Base-by-base conservation (phyloP, 2,797 vertebrate genomes). In the Dendrocincla fuliginosa region DNA sequence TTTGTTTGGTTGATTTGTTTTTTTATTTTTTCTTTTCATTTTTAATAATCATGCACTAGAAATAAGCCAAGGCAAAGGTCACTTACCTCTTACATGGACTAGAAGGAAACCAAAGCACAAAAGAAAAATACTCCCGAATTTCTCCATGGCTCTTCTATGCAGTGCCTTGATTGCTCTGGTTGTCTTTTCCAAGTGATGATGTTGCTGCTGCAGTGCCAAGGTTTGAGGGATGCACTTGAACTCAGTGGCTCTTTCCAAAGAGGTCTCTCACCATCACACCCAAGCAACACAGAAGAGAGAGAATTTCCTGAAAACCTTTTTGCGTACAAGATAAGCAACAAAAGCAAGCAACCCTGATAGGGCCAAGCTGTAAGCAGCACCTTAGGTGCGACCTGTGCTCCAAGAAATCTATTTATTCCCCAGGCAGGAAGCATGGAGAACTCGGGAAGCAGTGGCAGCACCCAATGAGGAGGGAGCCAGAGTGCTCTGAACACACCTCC, bases 31-130 rank as follows among this genome's bases (percentile, higher is more conserved):
- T 15, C 27, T 24, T 84, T 52, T 9, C 1, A 39, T 42, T 87
- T 80, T 81, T 68, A 84, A 75, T 61, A 57, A 33, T 13, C 42
- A 12, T 2, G 4, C 6, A 24, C 27, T 44, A 81, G 33, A 88
- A 93, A 70, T 42, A 79, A 94, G 6, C 6, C 30, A 76, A 90
- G 13, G 46, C 23, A 87, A 94, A 59, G 6, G 11, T 74, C 37
- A 60, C 96, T 91, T 93, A 97, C 96, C 96, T 90, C 46, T 93
- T n/a, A 95, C 91, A 5, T 47, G 49, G n/a, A 83, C n/a, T 33
- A 95, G 70, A 87, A 97, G 85, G 71, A 94, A 89, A 64, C 87
- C 85, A 67, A 97, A 50, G 44, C 85, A 95, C 59, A 94, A 35
- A 74, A 97, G 39, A 33, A 96, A 42, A 64, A 67, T 41, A 14